Conservation (phyloP, 2,797 vertebrate species). For the Poecilia picta region DNA sequence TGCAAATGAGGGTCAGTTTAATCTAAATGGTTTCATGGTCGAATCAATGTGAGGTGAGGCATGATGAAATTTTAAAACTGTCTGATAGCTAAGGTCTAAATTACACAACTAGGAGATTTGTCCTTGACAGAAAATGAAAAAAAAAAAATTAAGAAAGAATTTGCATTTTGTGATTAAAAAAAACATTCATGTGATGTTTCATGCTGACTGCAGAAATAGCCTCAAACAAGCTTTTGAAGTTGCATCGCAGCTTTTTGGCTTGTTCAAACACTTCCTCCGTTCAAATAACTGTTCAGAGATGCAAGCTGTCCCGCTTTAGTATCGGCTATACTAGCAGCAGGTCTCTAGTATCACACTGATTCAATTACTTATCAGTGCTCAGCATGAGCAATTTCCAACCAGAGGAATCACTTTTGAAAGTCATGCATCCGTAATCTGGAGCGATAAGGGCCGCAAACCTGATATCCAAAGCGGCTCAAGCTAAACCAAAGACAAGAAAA, state of each 20-base stretch:
- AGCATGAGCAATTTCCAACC: constrained; percentile 63
- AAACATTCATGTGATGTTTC: constrained; percentile 48
- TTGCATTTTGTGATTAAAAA: constrained; percentile 50
- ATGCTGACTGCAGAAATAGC: constrained; percentile 57
- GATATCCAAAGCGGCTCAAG: constrained; percentile 29
- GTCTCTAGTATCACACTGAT: constrained; percentile 65
- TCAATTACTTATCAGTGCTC: constrained; percentile 68
- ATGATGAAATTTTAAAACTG: constrained; percentile 35
- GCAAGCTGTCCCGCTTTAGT: constrained; percentile 60
- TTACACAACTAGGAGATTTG: constrained; percentile 25
- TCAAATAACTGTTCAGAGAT: constrained; percentile 69
- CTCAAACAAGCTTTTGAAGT: constrained; percentile 73
- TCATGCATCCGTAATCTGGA: constrained; percentile 67
- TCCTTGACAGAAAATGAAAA: constrained; percentile 41
- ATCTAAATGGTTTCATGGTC: constrained; percentile 1
- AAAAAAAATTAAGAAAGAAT: constrained; percentile 41
- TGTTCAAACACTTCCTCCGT: constrained; percentile 62
- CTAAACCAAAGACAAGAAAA: constrained; percentile 38
- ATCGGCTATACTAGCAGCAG: constrained; percentile 64
- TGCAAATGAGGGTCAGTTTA: constrained; percentile 30
- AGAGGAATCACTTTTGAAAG: constrained; percentile 59
- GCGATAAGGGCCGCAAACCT: constrained; percentile 51
- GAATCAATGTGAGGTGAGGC: constrained; percentile 31
- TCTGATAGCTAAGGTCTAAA: constrained; percentile 29
- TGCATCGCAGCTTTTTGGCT: constrained; percentile 48